Evolutionary conservation across 1,140 invertebrate species (phyloP).

Genomic region (Drosophila serrata): DNA sequence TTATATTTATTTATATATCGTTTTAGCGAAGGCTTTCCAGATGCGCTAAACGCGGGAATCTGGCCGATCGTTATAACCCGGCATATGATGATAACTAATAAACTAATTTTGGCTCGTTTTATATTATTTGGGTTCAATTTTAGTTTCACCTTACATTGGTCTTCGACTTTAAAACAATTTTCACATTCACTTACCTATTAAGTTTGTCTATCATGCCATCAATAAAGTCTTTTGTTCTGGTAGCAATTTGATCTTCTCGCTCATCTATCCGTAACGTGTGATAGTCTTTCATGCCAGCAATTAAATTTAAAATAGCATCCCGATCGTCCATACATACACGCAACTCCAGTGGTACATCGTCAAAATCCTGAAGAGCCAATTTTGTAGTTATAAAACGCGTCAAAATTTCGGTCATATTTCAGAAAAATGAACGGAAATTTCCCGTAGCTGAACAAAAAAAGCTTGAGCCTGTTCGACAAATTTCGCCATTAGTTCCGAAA

Average conservation of each 20-base stretch:
- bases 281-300: constrained; percentile 90
- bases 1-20: no score
- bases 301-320: constrained; percentile 89
- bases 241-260: constrained; percentile 90
- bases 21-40: no score
- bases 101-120: no score
- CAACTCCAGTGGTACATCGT: constrained; percentile 83
- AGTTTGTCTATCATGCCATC: constrained; percentile 87
- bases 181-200: constrained; percentile 84
- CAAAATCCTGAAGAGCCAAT: constrained; percentile 59
- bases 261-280: constrained; percentile 92
- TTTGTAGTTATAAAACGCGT: constrained; percentile 57
- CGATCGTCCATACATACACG: constrained; percentile 90
- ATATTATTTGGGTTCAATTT: no score
- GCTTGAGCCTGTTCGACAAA: constrained; percentile 91
- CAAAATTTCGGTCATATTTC: constrained; percentile 85
- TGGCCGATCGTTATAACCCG: no score
- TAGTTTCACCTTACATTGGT: no score
- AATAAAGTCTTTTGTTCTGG: constrained; percentile 89
- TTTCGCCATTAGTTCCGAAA: constrained; percentile 90
- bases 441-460: constrained; percentile 90
- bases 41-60: no score
- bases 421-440: constrained; percentile 85
- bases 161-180: no score
- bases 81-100: no score